A percentile compares a stretch with the other conserved stretches of the same genome.
These are phyloP conservation scores for Ormia ochracea DNA, from an alignment of 2,888 invertebrate genomes.

Conservation along the genomic window DNA sequence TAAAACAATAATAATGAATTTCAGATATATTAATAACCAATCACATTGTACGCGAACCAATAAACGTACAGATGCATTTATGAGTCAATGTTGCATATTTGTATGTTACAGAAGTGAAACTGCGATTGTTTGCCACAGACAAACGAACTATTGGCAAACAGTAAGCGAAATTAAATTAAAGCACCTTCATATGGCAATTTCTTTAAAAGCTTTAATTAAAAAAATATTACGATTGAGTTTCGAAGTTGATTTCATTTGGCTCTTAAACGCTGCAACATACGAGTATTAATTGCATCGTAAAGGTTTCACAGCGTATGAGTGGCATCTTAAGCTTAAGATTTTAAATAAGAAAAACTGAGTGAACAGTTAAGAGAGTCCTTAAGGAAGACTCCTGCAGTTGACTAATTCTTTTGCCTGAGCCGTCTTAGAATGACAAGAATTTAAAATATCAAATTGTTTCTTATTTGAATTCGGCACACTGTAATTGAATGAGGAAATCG, in stretches of 20 bases:
- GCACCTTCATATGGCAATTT: slow-evolving; percentile 2
- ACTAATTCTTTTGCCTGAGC: neutral
- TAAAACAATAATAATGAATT: slow-evolving; percentile 59
- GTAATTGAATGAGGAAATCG: neutral
- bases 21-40: slow-evolving; percentile 62
- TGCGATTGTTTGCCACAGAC: neutral
- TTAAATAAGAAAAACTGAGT: neutral
- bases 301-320: neutral
- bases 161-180: slow-evolving; percentile 26
- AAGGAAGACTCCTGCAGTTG: neutral
- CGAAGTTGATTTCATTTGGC: slow-evolving; percentile 4
- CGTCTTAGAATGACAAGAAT: too few relatives aligned
- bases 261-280: neutral
- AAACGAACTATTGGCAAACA: neutral
- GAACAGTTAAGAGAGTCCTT: neutral
- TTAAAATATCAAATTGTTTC: neutral
- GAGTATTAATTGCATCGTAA: neutral
- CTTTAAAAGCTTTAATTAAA: slow-evolving; percentile 15
- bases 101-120: neutral
- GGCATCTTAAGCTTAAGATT: neutral
- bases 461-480: neutral
- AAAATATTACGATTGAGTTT: slow-evolving; percentile 6
- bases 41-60: slow-evolving; percentile 31
- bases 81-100: neutral
- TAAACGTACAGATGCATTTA: neutral